Evolutionary conservation across 2,888 invertebrate genomes (phyloP).

Genomic region (Lampropteryx suffumata): DNA sequence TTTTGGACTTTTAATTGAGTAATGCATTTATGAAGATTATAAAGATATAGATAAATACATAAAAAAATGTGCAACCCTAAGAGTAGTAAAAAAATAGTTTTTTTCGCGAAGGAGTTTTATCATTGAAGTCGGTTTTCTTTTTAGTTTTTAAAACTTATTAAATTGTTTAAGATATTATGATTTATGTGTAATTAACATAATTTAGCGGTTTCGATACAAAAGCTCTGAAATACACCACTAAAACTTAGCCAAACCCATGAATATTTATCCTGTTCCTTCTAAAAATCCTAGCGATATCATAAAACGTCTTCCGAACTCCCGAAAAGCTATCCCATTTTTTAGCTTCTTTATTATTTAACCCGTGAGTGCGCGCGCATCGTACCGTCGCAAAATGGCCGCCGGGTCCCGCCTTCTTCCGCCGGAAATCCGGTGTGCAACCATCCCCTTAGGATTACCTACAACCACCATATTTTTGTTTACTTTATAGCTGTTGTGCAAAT

Average conservation of each 20-base stretch:
- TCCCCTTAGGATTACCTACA: slow-evolving; percentile 44
- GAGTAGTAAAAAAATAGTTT: no score
- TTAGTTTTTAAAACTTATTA: no score
- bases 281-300: slow-evolving; percentile 13
- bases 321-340: slow-evolving; percentile 40
- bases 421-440: slow-evolving; percentile 57
- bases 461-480: slow-evolving; percentile 35
- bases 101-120: no score
- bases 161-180: not conserved
- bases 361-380: slow-evolving; percentile 54
- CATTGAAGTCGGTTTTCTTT: no score
- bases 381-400: slow-evolving; percentile 63
- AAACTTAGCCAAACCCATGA: slow-evolving; percentile 1
- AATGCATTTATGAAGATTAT: no score
- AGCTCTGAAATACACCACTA: slow-evolving; percentile 6
- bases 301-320: slow-evolving; percentile 25
- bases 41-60: no score
- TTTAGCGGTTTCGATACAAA: not conserved
- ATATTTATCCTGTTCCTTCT: slow-evolving; percentile 8
- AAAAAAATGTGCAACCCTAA: no score
- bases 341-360: slow-evolving; percentile 45
- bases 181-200: no score
- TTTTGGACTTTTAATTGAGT: no score
- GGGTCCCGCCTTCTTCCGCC: slow-evolving; percentile 72
- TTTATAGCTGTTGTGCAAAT: slow-evolving; percentile 11